Evolutionary conservation across 1,140 invertebrate species (phyloP).

Genomic region (Bombus fervidus): DNA sequence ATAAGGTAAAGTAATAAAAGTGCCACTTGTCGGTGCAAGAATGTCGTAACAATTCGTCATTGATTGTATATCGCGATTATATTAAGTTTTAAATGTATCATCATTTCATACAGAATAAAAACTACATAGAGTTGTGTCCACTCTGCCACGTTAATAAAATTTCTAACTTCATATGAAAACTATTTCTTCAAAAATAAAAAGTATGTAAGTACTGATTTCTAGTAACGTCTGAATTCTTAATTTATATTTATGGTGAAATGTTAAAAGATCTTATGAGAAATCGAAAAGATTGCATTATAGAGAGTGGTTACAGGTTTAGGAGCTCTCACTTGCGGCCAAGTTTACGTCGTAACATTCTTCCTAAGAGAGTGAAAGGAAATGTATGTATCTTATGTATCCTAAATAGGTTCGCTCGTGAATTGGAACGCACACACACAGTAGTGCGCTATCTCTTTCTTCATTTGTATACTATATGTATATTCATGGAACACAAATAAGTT

Average conservation of each 20-base stretch:
- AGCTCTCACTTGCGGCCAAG: not conserved
- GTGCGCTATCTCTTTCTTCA: not conserved
- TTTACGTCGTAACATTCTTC: not conserved
- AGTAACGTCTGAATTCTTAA: not conserved
- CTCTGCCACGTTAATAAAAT: too few relatives aligned
- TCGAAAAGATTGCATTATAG: not conserved
- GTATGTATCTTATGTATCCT: not conserved
- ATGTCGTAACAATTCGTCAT: too few relatives aligned
- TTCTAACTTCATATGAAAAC: too few relatives aligned
- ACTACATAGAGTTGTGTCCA: too few relatives aligned
- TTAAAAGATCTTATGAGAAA: not conserved
- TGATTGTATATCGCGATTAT: too few relatives aligned
- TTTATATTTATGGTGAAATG: not conserved
- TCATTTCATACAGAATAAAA: too few relatives aligned
- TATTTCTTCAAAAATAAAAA: too few relatives aligned
- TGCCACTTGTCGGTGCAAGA: too few relatives aligned
- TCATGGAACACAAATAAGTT: not conserved
- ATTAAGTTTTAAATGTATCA: too few relatives aligned
- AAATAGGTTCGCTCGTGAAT: not conserved
- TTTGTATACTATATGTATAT: not conserved
- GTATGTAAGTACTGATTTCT: too few relatives aligned
- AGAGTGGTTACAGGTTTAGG: not conserved
- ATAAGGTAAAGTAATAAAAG: too few relatives aligned
- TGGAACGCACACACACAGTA: not conserved
- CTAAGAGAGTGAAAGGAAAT: not conserved